These are phyloP conservation scores for Etheostoma cragini DNA, from an alignment of 2,113 vertebrate species.

Conservation along the genomic window DNA sequence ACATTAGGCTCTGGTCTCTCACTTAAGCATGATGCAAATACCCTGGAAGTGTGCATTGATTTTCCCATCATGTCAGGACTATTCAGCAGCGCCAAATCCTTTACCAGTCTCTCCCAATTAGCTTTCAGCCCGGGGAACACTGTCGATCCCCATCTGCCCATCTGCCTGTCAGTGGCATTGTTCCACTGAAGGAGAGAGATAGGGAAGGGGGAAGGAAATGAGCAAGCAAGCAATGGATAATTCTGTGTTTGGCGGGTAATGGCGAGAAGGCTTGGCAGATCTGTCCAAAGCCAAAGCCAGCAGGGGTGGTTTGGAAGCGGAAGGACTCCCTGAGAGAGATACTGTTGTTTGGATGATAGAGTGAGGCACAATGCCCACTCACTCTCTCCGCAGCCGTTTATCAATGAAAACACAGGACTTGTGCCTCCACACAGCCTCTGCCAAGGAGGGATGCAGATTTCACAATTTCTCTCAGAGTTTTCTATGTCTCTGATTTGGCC, in stretches of 20 bases:
- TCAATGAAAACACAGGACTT: conserved; percentile 72
- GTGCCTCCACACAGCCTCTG: conserved; percentile 39
- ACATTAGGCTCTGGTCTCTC: conserved; percentile 51
- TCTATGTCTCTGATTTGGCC: conserved; percentile 42
- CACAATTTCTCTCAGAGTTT: conserved; percentile 37
- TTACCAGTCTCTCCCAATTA: conserved; percentile 83
- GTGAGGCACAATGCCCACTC: conserved; percentile 68
- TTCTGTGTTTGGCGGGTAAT: conserved; percentile 69
- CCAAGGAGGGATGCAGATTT: conserved; percentile 67
- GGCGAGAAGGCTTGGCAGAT: conserved; percentile 72
- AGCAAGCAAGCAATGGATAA: conserved; percentile 66
- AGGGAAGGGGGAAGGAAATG: conserved; percentile 51
- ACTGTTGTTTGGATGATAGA: conserved; percentile 77
- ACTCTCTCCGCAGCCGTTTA: conserved; percentile 66
- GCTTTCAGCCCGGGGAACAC: conserved; percentile 75
- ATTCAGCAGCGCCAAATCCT: conserved; percentile 75
- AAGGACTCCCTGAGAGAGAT: conserved; percentile 78
- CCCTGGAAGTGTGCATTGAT: conserved; percentile 77
- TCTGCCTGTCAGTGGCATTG: conserved; percentile 79
- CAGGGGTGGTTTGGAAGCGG: conserved; percentile 70
- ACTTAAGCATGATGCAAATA: conserved; percentile 69
- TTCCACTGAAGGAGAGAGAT: conserved; percentile 67
- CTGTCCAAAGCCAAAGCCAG: conserved; percentile 64
- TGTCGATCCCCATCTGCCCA: conserved; percentile 82
- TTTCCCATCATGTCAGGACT: conserved; percentile 78